Evolutionary conservation across 2,888 invertebrate species (phyloP).

Genomic region (Argyresthia albistria): DNA sequence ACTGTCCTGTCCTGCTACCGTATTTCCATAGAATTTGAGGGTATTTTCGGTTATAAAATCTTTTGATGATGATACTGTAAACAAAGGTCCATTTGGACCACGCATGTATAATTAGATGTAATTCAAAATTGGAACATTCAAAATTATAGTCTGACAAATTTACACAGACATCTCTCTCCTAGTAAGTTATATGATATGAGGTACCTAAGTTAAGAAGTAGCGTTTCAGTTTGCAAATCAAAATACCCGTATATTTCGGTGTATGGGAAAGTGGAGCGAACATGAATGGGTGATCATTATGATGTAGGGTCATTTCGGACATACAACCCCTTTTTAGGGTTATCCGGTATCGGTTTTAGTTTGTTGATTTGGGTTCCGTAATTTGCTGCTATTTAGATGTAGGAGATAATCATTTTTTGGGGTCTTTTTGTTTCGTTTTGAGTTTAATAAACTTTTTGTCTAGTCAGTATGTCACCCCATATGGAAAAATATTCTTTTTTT

Average conservation of each 20-base stretch:
- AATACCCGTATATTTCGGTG: slow-evolving; percentile 58
- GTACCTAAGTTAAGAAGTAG: too few relatives aligned
- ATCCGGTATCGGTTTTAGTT: background rate
- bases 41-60: background rate
- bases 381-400: too few relatives aligned
- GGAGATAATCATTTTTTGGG: too few relatives aligned
- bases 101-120: slow-evolving; percentile 55
- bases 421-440: too few relatives aligned
- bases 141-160: slow-evolving; percentile 25
- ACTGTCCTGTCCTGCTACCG: too few relatives aligned
- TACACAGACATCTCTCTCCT: too few relatives aligned
- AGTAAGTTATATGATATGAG: too few relatives aligned
- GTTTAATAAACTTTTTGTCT: too few relatives aligned
- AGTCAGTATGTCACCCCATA: too few relatives aligned
- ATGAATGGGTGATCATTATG: slow-evolving; percentile 60
- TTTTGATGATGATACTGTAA: background rate
- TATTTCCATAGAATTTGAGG: too few relatives aligned
- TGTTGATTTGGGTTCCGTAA: slow-evolving; percentile 13
- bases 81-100: slow-evolving; percentile 26
- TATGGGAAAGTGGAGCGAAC: slow-evolving; percentile 57
- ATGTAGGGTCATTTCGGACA: slow-evolving; percentile 59
- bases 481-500: too few relatives aligned
- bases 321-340: slow-evolving; percentile 34
- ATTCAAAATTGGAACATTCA: slow-evolving; percentile 55
- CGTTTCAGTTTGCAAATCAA: slow-evolving; percentile 41